Conservation (phyloP, 2,113 vertebrate species). For the Fulica atra region DNA sequence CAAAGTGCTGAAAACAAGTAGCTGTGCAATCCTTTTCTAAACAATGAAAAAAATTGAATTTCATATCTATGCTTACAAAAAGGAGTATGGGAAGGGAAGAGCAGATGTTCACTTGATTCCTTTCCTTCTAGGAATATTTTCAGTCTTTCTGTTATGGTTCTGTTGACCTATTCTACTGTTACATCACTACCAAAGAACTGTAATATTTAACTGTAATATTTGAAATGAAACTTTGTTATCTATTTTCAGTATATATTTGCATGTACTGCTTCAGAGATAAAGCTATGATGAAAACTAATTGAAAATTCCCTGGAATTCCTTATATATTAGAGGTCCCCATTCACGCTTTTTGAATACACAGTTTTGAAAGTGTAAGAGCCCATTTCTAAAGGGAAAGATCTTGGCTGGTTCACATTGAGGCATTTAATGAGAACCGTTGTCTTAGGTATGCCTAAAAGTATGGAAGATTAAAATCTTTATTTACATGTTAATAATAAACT, state of each 20-base stretch:
- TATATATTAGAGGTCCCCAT: neutral
- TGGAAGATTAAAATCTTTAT: neutral
- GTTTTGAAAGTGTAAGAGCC: neutral
- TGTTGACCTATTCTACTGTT: neutral
- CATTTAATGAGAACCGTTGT: neutral
- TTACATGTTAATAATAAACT: neutral
- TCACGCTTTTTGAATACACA: neutral
- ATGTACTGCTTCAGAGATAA: no score
- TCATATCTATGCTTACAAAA: neutral
- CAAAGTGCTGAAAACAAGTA: neutral
- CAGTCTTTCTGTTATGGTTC: neutral
- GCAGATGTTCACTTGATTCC: neutral
- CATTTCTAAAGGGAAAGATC: neutral
- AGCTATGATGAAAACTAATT: no score
- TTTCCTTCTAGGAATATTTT: neutral
- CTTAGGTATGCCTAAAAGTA: neutral
- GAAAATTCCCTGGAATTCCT: no score
- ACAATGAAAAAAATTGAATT: neutral
- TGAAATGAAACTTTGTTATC: neutral
- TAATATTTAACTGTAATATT: neutral
- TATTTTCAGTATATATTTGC: no score
- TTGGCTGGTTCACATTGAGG: neutral
- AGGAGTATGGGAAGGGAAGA: neutral
- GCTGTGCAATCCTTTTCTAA: neutral
- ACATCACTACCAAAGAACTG: neutral